Evolutionary conservation across 2,888 invertebrate genomes (phyloP).

Genomic region (Meteorus colon): DNA sequence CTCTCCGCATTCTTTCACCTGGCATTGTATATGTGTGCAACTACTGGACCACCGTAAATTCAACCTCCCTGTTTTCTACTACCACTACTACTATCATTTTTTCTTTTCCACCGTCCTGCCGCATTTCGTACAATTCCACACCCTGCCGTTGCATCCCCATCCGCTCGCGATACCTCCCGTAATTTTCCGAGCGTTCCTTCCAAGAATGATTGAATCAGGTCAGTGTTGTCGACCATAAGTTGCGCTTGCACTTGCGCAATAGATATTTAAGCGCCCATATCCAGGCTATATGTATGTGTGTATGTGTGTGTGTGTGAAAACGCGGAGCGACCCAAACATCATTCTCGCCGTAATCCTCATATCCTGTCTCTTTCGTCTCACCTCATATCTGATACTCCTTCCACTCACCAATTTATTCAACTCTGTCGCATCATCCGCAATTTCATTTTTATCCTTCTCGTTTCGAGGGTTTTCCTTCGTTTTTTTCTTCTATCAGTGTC

Average conservation of each 20-base stretch:
- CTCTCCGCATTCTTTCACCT: constrained; percentile 19
- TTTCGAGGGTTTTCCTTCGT: too few species aligned
- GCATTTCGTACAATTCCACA: constrained; percentile 30
- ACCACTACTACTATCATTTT: constrained; percentile 1
- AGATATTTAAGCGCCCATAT: constrained; percentile 65
- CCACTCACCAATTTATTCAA: constrained; percentile 2
- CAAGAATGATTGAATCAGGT: constrained; percentile 71
- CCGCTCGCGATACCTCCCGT: background rate
- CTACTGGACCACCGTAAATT: background rate
- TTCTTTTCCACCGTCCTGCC: constrained; percentile 7
- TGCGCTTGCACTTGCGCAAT: constrained; percentile 65
- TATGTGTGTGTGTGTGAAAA: constrained; percentile 58
- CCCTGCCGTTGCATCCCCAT: constrained; percentile 17
- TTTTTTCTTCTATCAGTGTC: constrained; percentile 1
- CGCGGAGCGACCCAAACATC: constrained; percentile 68
- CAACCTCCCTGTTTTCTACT: background rate
- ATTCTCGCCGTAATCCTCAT: constrained; percentile 54
- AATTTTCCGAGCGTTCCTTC: constrained; percentile 37
- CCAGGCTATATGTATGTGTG: constrained; percentile 46
- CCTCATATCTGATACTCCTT: background rate
- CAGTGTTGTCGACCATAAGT: constrained; percentile 73
- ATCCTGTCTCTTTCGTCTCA: background rate
- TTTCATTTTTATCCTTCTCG: background rate
- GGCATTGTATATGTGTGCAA: background rate
- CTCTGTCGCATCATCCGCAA: constrained; percentile 14